Percentiles rank a stretch among this genome's conserved stretches.
Conservation (phyloP, 2,113 vertebrate genomes). For the Salminus brasiliensis region DNA sequence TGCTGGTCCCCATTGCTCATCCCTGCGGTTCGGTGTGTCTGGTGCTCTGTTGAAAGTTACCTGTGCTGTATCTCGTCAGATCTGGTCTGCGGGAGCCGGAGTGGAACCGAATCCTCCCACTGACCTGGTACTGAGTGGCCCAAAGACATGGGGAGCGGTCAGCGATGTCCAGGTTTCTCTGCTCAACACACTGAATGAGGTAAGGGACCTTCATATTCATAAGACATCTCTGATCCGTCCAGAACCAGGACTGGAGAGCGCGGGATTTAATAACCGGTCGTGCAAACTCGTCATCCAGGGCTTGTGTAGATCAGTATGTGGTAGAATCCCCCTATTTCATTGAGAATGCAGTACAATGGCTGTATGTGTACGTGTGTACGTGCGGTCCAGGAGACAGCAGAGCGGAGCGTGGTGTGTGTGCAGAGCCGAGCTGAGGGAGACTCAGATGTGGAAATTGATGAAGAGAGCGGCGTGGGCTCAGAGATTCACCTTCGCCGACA, state of each 20-base stretch:
- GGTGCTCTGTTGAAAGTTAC: neutral
- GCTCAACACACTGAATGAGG: constrained; percentile 75
- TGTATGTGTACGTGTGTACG: constrained; percentile 2
- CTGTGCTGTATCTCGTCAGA: constrained; percentile 61
- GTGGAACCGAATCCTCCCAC: constrained; percentile 64
- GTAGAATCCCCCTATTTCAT: too few relatives aligned
- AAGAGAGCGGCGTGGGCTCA: constrained; percentile 66
- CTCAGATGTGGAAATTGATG: constrained; percentile 70
- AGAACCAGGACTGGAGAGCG: too few relatives aligned
- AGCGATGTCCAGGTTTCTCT: constrained; percentile 73
- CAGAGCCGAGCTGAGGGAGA: constrained; percentile 64
- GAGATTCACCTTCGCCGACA: constrained; percentile 67
- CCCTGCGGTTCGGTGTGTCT: too few relatives aligned
- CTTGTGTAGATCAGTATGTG: too few relatives aligned
- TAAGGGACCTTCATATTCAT: constrained; percentile 48
- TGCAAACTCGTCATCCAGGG: too few relatives aligned
- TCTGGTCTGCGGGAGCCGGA: constrained; percentile 81
- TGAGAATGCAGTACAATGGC: too few relatives aligned
- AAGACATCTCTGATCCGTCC: too few relatives aligned
- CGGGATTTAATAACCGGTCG: too few relatives aligned
- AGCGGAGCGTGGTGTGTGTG: constrained; percentile 68
- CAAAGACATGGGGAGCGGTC: constrained; percentile 75
- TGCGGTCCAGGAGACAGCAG: constrained; percentile 77
- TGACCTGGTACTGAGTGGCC: constrained; percentile 78
- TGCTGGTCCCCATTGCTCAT: too few relatives aligned